Conservation (phyloP, 1,140 invertebrate genomes). For the Spodoptera litura region DNA sequence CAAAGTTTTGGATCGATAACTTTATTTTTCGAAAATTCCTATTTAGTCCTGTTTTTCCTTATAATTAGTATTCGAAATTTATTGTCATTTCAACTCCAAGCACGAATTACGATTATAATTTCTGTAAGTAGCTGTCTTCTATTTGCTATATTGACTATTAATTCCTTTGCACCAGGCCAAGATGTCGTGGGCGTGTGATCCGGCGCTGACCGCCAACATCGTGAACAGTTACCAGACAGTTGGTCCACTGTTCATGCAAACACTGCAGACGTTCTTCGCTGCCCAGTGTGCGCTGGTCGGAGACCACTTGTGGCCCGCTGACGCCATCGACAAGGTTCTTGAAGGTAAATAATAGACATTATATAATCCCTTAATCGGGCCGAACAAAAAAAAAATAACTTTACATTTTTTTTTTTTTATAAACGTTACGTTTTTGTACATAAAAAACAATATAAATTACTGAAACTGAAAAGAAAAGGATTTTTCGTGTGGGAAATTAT, state of each 20-base stretch:
- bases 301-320: conserved; percentile 82
- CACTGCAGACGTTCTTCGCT: conserved; percentile 84
- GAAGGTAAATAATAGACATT: conserved; percentile 52
- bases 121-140: too few relatives aligned
- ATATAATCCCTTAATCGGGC: background rate
- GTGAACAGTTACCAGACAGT: conserved; percentile 62
- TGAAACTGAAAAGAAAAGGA: too few relatives aligned
- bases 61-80: too few relatives aligned
- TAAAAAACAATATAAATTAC: too few relatives aligned
- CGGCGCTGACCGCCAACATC: conserved; percentile 56
- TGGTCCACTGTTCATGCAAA: conserved; percentile 85
- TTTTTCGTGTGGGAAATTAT: too few relatives aligned
- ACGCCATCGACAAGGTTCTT: conserved; percentile 84
- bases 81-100: too few relatives aligned
- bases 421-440: too few relatives aligned
- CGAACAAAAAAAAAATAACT: too few relatives aligned
- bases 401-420: too few relatives aligned
- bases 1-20: too few relatives aligned
- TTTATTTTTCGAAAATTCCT: too few relatives aligned
- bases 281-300: conserved; percentile 87
- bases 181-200: conserved; percentile 69
- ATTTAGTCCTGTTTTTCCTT: too few relatives aligned
- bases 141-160: background rate
- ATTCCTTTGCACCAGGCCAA: conserved; percentile 29
- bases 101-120: background rate